phyloP scores from a whole-genome alignment of 2,888 invertebrate species.

The Cerastis leucographa region DNA sequence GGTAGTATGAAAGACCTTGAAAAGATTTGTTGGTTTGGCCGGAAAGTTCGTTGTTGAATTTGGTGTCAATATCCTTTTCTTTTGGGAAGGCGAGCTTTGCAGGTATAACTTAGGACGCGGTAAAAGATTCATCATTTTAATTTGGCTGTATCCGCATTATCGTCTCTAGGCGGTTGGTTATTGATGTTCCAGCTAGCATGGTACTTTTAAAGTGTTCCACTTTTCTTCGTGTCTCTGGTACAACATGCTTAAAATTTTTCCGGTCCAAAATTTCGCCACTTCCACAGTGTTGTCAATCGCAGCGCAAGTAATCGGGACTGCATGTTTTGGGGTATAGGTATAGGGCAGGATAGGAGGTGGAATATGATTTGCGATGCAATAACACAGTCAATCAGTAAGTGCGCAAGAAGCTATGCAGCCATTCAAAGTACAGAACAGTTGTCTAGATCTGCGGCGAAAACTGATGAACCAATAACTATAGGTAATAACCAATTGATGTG shows the following conservation, averaged over 20 bases:
- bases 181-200: neutral
- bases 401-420: neutral
- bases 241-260: neutral
- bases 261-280: neutral
- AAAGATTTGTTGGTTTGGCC: neutral
- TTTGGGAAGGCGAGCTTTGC: neutral
- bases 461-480: neutral
- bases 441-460: neutral
- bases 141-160: neutral
- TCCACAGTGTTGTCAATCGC: neutral
- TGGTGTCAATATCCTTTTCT: neutral
- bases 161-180: neutral
- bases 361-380: neutral
- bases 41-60: neutral
- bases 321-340: neutral
- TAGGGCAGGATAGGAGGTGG: neutral
- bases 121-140: neutral
- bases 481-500: constrained; percentile 12
- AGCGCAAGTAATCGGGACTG: neutral
- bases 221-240: neutral
- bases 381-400: neutral
- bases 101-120: neutral
- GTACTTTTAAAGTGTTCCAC: neutral
- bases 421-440: neutral
- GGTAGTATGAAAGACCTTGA: constrained; percentile 2